These are phyloP conservation scores for Rhyacichthys aspro DNA, from an alignment of 2,797 vertebrate species.

Conservation along the genomic window DNA sequence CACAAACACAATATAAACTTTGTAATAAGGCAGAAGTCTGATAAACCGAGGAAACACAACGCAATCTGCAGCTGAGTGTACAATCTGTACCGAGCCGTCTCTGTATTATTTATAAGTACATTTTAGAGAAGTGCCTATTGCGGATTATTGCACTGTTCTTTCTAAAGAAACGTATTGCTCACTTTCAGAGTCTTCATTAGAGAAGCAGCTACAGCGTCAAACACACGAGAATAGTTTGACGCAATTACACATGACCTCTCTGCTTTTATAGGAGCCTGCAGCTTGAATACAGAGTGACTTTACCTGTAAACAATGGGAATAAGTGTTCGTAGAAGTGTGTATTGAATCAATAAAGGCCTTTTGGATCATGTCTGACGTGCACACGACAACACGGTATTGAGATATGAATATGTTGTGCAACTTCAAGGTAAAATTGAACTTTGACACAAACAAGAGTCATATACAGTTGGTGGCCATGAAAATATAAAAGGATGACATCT, in stretches of 20 bases:
- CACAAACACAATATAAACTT: not conserved
- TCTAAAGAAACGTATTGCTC: too few relatives aligned
- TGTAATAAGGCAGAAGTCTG: not conserved
- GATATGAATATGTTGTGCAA: not conserved
- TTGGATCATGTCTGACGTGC: too few relatives aligned
- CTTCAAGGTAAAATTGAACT: not conserved
- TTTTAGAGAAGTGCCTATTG: too few relatives aligned
- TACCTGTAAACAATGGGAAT: too few relatives aligned
- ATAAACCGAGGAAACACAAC: not conserved
- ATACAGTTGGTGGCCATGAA: slow-evolving; percentile 1
- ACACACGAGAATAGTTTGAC: not conserved
- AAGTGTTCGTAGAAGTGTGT: too few relatives aligned
- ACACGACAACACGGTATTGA: not conserved
- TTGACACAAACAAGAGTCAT: not conserved
- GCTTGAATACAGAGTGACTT: too few relatives aligned
- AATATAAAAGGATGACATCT: not conserved
- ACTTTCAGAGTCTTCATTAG: slow-evolving; percentile 1
- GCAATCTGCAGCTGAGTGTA: not conserved
- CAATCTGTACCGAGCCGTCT: not conserved
- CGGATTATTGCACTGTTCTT: slow-evolving; percentile 4
- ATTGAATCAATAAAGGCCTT: too few relatives aligned
- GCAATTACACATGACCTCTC: too few relatives aligned
- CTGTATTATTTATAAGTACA: slow-evolving; percentile 12
- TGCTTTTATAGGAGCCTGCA: too few relatives aligned
- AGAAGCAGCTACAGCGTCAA: not conserved